phyloP scores from a whole-genome alignment of 1,140 invertebrate species.

The Leptinotarsa texana region DNA sequence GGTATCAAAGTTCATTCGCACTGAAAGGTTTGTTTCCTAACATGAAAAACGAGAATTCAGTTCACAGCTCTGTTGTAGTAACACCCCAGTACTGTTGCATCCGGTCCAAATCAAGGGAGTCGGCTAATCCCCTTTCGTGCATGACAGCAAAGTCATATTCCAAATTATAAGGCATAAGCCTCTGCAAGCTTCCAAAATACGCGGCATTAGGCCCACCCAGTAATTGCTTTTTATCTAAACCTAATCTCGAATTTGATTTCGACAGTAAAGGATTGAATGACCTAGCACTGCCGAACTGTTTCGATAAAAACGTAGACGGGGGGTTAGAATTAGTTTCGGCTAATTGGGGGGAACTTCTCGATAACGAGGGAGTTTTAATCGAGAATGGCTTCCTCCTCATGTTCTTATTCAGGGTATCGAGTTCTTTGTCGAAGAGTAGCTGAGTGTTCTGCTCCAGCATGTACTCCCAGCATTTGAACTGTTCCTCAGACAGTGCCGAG shows the following conservation, averaged over 20 bases:
- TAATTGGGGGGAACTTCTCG: slow-evolving; percentile 64
- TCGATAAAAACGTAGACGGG: slow-evolving; percentile 63
- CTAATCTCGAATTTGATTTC: slow-evolving; percentile 48
- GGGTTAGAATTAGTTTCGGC: slow-evolving; percentile 51
- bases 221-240: slow-evolving; percentile 59
- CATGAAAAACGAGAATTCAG: too few relatives aligned
- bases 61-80: slow-evolving; percentile 75
- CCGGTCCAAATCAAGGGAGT: slow-evolving; percentile 76
- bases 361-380: slow-evolving; percentile 60
- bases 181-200: slow-evolving; percentile 81
- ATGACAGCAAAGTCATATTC: slow-evolving; percentile 83
- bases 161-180: slow-evolving; percentile 81
- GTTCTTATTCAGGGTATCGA: slow-evolving; percentile 74
- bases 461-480: slow-evolving; percentile 91
- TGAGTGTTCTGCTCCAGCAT: slow-evolving; percentile 91
- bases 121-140: slow-evolving; percentile 70
- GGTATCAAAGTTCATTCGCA: too few relatives aligned
- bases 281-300: slow-evolving; percentile 77
- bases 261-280: slow-evolving; percentile 66
- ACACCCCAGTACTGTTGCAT: slow-evolving; percentile 89
- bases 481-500: slow-evolving; percentile 74
- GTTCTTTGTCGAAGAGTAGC: slow-evolving; percentile 82
- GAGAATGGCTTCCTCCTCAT: slow-evolving; percentile 58
- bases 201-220: slow-evolving; percentile 79
- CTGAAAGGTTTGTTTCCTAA: too few relatives aligned